Conservation (phyloP, 1,140 invertebrate genomes). For the Drosophila neocordata region DNA sequence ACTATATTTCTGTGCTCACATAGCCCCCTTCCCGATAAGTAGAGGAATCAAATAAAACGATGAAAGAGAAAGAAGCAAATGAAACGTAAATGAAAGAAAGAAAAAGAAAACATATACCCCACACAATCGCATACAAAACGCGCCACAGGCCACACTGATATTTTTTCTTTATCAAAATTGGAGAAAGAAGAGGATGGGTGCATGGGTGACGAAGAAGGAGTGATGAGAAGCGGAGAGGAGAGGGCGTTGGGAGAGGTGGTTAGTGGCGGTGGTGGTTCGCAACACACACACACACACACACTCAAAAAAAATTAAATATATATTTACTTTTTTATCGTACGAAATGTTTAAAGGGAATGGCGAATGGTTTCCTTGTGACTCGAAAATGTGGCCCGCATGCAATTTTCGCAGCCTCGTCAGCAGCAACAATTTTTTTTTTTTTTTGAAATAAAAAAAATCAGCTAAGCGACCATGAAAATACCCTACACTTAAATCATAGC, state of each 20-base stretch:
- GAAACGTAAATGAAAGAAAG: background rate
- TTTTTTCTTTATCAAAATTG: slow-evolving; percentile 60
- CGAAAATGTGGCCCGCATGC: slow-evolving; percentile 44
- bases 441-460: too few relatives aligned
- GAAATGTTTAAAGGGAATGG: slow-evolving; percentile 43
- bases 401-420: slow-evolving; percentile 57
- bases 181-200: slow-evolving; percentile 10
- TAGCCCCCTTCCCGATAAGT: slow-evolving; percentile 49
- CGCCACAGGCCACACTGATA: slow-evolving; percentile 51
- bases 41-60: slow-evolving; percentile 46
- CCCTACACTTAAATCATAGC: too few relatives aligned
- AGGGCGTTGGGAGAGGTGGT: too few relatives aligned
- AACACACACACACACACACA: background rate
- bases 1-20: slow-evolving; percentile 52
- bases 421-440: too few relatives aligned
- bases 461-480: too few relatives aligned
- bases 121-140: slow-evolving; percentile 24
- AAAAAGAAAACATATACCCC: slow-evolving; percentile 3
- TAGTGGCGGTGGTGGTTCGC: background rate
- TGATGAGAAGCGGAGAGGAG: too few relatives aligned
- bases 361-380: slow-evolving; percentile 56
- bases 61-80: background rate
- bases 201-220: background rate
- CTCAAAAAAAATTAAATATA: slow-evolving; percentile 45
- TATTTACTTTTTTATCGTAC: slow-evolving; percentile 63